Percentiles rank a stretch among this genome's conserved stretches.
These are phyloP conservation scores for Thamnophis elegans DNA, from an alignment of 2,797 vertebrate genomes.

Conservation along the genomic window DNA sequence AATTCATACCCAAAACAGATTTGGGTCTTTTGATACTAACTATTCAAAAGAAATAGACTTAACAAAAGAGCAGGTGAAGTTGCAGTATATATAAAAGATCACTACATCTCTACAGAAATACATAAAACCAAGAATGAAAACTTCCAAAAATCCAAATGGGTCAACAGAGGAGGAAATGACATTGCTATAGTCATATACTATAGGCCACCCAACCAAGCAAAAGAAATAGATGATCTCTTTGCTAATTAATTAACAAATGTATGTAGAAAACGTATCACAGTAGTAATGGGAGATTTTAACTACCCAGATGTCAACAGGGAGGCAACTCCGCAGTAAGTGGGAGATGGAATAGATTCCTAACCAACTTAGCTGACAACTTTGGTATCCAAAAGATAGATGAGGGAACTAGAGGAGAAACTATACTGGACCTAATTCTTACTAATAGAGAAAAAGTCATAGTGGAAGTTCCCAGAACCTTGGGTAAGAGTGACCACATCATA, in stretches of 20 bases:
- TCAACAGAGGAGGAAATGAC: not conserved
- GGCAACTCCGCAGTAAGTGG: no score
- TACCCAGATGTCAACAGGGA: no score
- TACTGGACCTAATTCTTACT: no score
- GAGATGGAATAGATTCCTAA: no score
- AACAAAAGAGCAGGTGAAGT: not conserved
- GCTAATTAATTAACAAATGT: not conserved
- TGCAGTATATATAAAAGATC: not conserved
- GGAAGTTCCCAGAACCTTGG: no score
- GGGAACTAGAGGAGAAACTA: no score
- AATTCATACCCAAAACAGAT: not conserved
- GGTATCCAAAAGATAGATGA: no score
- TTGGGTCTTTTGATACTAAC: not conserved
- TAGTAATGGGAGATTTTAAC: no score
- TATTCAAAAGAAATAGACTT: not conserved
- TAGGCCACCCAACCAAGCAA: not conserved
- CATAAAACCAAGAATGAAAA: not conserved
- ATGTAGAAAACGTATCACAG: no score
- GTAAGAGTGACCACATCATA: no score
- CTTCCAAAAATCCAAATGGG: not conserved
- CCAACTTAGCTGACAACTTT: no score
- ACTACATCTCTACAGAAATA: not conserved
- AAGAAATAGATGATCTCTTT: not conserved
- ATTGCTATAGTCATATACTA: not conserved
- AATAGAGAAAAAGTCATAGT: no score